Evolutionary conservation across 2,888 invertebrate species (phyloP).

Genomic region (Shargacucullia verbasci): DNA sequence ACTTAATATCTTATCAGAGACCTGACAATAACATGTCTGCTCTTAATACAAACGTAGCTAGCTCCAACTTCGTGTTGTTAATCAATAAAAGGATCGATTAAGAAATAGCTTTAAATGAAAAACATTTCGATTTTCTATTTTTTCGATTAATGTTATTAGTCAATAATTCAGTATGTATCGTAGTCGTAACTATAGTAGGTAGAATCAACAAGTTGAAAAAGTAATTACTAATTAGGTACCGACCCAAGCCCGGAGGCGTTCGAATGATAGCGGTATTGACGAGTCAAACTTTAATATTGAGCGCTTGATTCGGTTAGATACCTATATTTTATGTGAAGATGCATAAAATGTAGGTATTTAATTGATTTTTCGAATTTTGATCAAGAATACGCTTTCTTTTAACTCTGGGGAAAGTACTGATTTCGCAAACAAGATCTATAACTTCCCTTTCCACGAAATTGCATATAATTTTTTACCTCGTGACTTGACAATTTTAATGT

Average conservation of each 20-base stretch:
- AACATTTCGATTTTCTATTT: too few relatives aligned
- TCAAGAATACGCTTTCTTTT: too few relatives aligned
- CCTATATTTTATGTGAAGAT: too few relatives aligned
- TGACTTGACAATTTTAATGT: too few relatives aligned
- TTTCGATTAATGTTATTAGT: not conserved
- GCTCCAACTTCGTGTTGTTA: conserved; percentile 5
- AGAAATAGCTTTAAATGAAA: too few relatives aligned
- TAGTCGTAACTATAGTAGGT: conserved; percentile 10
- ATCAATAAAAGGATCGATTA: too few relatives aligned
- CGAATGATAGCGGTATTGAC: conserved; percentile 9
- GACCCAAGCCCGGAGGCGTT: conserved; percentile 11
- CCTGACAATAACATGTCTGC: conserved; percentile 21
- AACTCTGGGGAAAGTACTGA: too few relatives aligned
- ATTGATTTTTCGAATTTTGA: too few relatives aligned
- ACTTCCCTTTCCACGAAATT: too few relatives aligned
- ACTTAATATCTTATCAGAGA: conserved; percentile 39
- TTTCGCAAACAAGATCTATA: too few relatives aligned
- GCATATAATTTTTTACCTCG: too few relatives aligned
- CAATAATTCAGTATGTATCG: conserved; percentile 2
- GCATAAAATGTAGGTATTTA: too few relatives aligned
- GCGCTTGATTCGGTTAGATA: not conserved
- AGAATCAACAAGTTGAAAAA: conserved; percentile 19
- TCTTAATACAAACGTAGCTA: conserved; percentile 12
- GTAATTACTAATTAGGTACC: conserved; percentile 29
- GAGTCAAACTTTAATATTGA: conserved; percentile 28